Evolutionary conservation across 1,140 invertebrate species (phyloP), one percentile per base, ranked within the genome.

Genomic region (Trichonephila clavata): DNA sequence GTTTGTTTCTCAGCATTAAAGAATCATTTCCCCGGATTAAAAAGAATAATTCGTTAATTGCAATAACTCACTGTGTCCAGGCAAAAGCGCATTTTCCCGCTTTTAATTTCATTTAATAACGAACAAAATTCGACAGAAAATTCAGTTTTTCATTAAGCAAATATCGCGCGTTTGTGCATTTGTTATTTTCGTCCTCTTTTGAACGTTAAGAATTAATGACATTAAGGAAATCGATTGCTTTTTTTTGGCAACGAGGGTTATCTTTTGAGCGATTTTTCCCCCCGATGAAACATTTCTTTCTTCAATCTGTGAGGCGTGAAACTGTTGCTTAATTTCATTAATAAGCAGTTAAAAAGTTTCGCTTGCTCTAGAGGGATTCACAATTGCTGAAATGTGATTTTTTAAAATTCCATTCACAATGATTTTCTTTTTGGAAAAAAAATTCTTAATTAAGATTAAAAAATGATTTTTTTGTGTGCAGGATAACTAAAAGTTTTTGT

Each of bases 31-130:
- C 7, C 20, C 13, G 27, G 16, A 63, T 87, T 24, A 65, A 63
- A 57, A 63, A 87, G 27, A n/a, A 65, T 20, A 24, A 87, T 57
- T 63, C 86, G 86, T 87, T 87, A 87, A 87, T 87, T 87, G 86
- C 59, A 87, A 87, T 63, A 61, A 63, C 86, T 61, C 60, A 43
- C 39, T 39, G 59, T 50, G 50, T 50, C 50, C 27, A n/a, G 60
- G 43, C 86, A 27, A 63, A 27, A 65, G 24, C 59, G 13, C 86
- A 43, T 61, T 87, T 84, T 87, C 71, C 32, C 27, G 18, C 86
- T 87, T 87, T 87, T 87, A 87, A 87, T 87, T 87, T 87, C 59
- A 87, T 87, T 87, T 87, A 87, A 87, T 61, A 63, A 32, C 27
- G 32, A 63, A 87, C 18, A 63, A 61, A 63, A 63, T 32, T 39